phyloP scores from a whole-genome alignment of 1,140 invertebrate genomes.

The Scaptomyza hsui region DNA sequence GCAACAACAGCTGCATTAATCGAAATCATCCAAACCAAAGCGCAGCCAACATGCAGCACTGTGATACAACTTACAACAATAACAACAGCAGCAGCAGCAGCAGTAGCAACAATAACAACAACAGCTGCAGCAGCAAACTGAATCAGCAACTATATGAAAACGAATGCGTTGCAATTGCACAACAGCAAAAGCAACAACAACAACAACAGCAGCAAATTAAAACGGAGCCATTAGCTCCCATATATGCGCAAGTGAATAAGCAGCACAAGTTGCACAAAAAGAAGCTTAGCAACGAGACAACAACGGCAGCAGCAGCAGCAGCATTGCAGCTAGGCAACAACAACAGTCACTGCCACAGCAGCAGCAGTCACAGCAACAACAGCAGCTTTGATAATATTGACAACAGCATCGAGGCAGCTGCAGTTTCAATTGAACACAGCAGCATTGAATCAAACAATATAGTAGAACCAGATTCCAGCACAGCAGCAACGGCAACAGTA shows the following conservation, averaged over 20 bases:
- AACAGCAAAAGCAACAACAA: conserved; percentile 53
- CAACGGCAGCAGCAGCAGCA: conserved; percentile 28
- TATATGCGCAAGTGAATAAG: conserved; percentile 83
- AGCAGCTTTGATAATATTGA: conserved; percentile 32
- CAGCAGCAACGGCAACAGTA: conserved; percentile 32
- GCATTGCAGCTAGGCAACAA: conserved; percentile 36
- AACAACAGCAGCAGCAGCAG: conserved; percentile 38
- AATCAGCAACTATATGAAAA: conserved; percentile 72
- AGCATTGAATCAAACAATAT: conserved; percentile 14
- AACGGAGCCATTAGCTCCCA: conserved; percentile 49
- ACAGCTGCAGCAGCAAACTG: conserved; percentile 29
- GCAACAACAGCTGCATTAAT: conserved; percentile 20
- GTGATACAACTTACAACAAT: conserved; percentile 40
- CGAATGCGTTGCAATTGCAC: conserved; percentile 66
- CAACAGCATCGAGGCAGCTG: conserved; percentile 22
- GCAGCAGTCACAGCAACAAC: conserved; percentile 32
- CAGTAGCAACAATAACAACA: conserved; percentile 24
- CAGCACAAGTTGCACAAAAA: conserved; percentile 78
- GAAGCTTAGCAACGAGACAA: conserved; percentile 41
- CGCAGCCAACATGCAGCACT: conserved; percentile 37
- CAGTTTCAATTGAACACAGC: conserved; percentile 8
- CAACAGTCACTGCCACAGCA: conserved; percentile 26
- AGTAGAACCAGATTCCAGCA: conserved; percentile 18
- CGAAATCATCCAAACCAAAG: conserved; percentile 1
- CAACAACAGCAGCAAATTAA: conserved; percentile 27